Conservation (phyloP, 2,113 vertebrate species). For the Aleadryas rufinucha region DNA sequence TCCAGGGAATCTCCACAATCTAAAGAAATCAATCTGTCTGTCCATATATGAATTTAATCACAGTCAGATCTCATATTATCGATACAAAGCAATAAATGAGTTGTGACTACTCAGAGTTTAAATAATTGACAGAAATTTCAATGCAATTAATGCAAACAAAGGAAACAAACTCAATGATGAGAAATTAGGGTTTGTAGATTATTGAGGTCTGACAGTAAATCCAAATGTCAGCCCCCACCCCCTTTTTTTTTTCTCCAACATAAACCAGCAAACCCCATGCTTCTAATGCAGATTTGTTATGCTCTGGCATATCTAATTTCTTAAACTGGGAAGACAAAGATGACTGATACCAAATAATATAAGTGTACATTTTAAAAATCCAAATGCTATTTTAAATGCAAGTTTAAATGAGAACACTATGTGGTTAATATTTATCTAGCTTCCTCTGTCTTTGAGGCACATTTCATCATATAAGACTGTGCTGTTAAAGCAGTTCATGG, state of each 20-base stretch:
- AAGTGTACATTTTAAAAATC: background rate
- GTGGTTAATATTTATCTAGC: constrained; percentile 14
- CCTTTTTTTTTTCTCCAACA: background rate
- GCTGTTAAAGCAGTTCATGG: constrained; percentile 18
- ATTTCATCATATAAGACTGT: background rate
- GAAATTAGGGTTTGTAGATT: background rate
- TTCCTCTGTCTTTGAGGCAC: background rate
- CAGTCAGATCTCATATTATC: background rate
- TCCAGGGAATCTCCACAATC: background rate
- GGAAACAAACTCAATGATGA: background rate
- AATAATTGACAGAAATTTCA: background rate
- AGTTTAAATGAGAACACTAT: background rate
- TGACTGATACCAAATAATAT: background rate
- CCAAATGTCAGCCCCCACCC: background rate
- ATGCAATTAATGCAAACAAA: constrained; percentile 7
- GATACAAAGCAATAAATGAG: background rate
- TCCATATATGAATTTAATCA: background rate
- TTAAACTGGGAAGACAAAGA: constrained; percentile 17
- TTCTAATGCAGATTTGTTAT: constrained; percentile 14
- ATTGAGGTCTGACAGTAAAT: background rate
- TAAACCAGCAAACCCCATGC: background rate
- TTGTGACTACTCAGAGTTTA: background rate
- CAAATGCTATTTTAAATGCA: background rate
- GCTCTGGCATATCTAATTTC: constrained; percentile 12
- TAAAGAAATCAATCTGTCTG: background rate